Evolutionary conservation across 2,888 invertebrate genomes (phyloP), one percentile per base, ranked within the genome.

Genomic region (Trachelus tabidus): DNA sequence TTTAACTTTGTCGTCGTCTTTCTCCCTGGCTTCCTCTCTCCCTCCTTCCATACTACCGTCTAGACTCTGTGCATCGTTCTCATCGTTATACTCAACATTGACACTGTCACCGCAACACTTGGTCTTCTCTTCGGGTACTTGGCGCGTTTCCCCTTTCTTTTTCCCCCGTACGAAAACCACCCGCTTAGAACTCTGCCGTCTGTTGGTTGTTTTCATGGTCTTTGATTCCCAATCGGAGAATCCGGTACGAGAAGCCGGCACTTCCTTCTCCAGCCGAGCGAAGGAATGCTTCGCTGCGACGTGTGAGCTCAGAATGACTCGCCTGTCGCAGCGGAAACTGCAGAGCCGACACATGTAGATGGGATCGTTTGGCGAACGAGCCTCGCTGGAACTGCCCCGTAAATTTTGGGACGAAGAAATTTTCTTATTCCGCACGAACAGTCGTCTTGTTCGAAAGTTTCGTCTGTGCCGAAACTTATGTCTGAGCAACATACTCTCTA

Each of bases 401-500:
- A 69, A n/a, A 31, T 69, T 69, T 30, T 33, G 30, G 3, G 33
- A 12, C 69, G 30, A 69, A 31, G 69, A 69, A 15, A 12, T 11
- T 40, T 40, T 15, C 40, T 40, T 40, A 6, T 40, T 40, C 6
- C 40, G 40, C 15, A 40, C 1, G 40, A 15, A 15, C 40, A 2
- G 6, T 11, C n/a, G 73, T 12, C 34, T 73, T 4, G 40, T 15
- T 15, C 15, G 40, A 40, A 40, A 40, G 2, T 40, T 40, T 30
- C 75, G 9, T 3, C 73, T 77, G 71, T 88, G 87, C 4, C 80
- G 79, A 1, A 81, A 69, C 68, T 81, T 86, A 75, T 90, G 90
- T 56, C 89, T 85, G 23, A 81, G 83, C 74, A 90, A 76, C 87
- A 89, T 89, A 4, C 71, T 83, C 12, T 84, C 84, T 34, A 86